phyloP scores from a whole-genome alignment of 2,888 invertebrate species.

The Philereme vetulata region DNA sequence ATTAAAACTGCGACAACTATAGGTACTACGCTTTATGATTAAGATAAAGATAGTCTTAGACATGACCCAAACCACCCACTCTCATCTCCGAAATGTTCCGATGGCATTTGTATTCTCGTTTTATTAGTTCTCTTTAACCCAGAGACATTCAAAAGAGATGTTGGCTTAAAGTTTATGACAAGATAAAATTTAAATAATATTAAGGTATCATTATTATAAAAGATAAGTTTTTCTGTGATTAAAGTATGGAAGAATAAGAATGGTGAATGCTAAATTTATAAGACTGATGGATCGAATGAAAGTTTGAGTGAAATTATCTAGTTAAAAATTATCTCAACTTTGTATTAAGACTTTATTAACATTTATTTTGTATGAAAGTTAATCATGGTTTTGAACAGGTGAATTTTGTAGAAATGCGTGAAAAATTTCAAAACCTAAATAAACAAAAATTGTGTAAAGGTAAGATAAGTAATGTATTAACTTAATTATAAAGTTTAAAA shows the following conservation, averaged over 20 bases:
- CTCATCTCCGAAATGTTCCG: background rate
- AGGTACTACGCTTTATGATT: background rate
- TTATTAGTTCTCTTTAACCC: background rate
- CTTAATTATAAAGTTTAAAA: slow-evolving; percentile 29
- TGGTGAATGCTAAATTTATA: slow-evolving; percentile 45
- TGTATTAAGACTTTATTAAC: background rate
- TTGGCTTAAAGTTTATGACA: background rate
- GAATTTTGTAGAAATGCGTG: slow-evolving; percentile 1
- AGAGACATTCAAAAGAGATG: background rate
- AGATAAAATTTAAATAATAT: background rate
- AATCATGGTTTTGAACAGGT: background rate
- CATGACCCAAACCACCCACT: background rate
- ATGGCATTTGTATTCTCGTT: background rate
- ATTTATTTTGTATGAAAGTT: too few species aligned
- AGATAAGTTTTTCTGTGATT: slow-evolving; percentile 50
- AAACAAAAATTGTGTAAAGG: slow-evolving; percentile 28
- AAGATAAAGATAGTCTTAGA: background rate
- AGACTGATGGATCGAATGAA: slow-evolving; percentile 64
- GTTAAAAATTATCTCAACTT: background rate
- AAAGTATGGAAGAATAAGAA: slow-evolving; percentile 35
- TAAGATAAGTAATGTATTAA: slow-evolving; percentile 34
- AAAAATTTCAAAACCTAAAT: slow-evolving; percentile 4
- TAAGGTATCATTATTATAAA: background rate
- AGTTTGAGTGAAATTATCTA: slow-evolving; percentile 10
- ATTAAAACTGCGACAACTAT: too few species aligned